Base-by-base conservation (phyloP, 2,888 invertebrate species). In the Drosophila diplacantha region DNA sequence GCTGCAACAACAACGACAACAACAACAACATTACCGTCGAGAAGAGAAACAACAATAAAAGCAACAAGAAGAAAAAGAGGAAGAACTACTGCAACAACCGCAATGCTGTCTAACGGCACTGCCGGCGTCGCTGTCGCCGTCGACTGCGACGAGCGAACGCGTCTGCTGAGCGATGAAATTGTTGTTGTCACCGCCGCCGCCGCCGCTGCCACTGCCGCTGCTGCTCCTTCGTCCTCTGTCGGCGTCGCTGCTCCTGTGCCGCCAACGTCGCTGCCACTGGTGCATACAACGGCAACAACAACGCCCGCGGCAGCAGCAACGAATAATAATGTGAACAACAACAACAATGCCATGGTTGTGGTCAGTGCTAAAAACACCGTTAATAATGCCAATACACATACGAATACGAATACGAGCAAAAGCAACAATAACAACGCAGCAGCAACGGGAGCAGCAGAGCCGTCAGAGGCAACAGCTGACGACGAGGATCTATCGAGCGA, bases 131-230 rank as follows among this genome's bases (percentile, higher is more conserved):
- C 63, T 35, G 62, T 43, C 44, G 35, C 57, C 20, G 55, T 24
- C n/a, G 38, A 68, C 55, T 83, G 83, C 55, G 86, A 87, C 66
- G 87, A 86, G 71, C 86, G 85, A 63, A 86, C 86, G 64, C 78
- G 74, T 57, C 71, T 86, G 46, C 54, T 87, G 54, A 79, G 81
- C 64, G 80, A 78, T 38, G 66, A 59, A 29, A 26, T 52, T 14
- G 52, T 54, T 55, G 60, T 39, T 38, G 35, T 57, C 68, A 44
- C 65, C 75, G 44, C 53, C 61, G 26, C 55, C 39, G 65, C 47
- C 69, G 73, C 46, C 63, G 52, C 32, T 56, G 54, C 39, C 5
- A 18, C 37, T 18, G 5, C 37, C 6, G 18, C 37, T 37, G 37
- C 5, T 43, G 34, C 50, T 22, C 18, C 52, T n/a, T 43, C 44